phyloP scores from a whole-genome alignment of 2,888 invertebrate genomes.

The Drosophila acutilabella region DNA sequence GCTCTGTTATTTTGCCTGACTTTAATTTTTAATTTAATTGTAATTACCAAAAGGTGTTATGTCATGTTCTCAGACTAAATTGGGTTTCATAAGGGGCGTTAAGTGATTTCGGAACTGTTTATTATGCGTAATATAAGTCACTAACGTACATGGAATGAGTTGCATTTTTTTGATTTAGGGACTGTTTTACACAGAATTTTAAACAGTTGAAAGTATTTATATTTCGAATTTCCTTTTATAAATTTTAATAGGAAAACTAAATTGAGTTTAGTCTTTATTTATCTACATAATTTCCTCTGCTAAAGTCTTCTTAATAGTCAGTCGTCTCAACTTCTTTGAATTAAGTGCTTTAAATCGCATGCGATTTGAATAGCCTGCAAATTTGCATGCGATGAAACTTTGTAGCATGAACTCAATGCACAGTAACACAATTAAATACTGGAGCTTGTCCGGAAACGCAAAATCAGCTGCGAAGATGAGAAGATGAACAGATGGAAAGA shows the following conservation, averaged over 20 bases:
- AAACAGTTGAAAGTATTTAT: no score
- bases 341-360: constrained; percentile 2
- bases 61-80: constrained; percentile 51
- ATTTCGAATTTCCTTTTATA: no score
- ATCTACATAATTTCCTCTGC: no score
- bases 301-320: neutral
- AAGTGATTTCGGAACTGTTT: neutral
- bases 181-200: no score
- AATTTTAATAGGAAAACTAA: no score
- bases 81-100: neutral
- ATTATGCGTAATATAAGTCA: neutral
- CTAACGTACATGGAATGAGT: neutral
- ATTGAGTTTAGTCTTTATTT: no score
- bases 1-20: constrained; percentile 35
- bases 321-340: neutral
- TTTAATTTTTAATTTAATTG: constrained; percentile 11
- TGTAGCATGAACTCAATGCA: constrained; percentile 44
- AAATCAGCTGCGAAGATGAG: constrained; percentile 45
- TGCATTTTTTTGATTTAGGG: neutral
- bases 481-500: constrained; percentile 8
- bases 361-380: constrained; percentile 14
- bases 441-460: constrained; percentile 66
- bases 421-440: constrained; percentile 75
- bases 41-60: constrained; percentile 62
- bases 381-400: constrained; percentile 23